A percentile compares a stretch with the other conserved stretches of the same genome.
Evolutionary conservation across 2,797 vertebrate genomes (phyloP).

Genomic region (Rhinella marina): DNA sequence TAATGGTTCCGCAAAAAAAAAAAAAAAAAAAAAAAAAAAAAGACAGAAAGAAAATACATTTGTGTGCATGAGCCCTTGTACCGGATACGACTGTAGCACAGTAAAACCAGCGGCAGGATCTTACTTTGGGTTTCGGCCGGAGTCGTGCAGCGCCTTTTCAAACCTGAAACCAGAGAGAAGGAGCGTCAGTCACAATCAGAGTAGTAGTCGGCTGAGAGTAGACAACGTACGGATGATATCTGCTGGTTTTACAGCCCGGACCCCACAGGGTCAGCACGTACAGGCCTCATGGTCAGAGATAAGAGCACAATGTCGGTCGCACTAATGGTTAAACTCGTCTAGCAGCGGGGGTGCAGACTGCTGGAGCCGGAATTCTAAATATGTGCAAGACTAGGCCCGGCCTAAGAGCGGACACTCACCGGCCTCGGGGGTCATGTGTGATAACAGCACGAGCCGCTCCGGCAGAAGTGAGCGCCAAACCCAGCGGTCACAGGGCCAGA

Average conservation of each 20-base stretch:
- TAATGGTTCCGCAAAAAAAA: no score
- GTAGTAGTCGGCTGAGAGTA: no score
- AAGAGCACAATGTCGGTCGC: background rate
- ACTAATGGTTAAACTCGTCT: background rate
- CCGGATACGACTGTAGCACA: background rate
- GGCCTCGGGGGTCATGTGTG: no score
- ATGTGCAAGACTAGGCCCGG: background rate
- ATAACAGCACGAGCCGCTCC: no score
- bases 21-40: no score
- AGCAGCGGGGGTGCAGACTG: background rate
- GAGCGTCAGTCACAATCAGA: background rate
- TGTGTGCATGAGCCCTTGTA: no score
- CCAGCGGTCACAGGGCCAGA: no score
- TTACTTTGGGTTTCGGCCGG: conserved; percentile 19
- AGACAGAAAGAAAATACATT: no score
- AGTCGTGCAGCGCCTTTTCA: conserved; percentile 1
- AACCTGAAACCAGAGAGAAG: conserved; percentile 41
- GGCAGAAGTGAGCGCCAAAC: no score
- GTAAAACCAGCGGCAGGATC: background rate
- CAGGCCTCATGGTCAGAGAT: background rate
- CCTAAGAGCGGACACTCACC: no score
- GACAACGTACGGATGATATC: background rate
- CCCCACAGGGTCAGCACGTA: background rate
- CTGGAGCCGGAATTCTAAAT: background rate
- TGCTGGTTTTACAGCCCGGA: background rate